Base-by-base conservation (phyloP, 2,113 vertebrate species). In the Pogonocichla stellata region DNA sequence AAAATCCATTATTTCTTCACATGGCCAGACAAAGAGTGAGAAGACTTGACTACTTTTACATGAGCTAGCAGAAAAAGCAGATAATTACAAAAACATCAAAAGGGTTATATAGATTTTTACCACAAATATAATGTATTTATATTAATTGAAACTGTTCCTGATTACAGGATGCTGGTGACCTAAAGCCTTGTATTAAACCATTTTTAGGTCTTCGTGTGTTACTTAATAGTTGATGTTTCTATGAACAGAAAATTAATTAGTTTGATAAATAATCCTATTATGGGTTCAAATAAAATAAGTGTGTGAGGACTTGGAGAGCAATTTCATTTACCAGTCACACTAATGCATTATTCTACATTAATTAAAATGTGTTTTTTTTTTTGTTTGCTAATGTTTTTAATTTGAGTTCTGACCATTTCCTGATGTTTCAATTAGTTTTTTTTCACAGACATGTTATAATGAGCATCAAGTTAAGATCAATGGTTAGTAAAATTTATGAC, bases 391-490 rank as follows among this genome's bases (percentile, higher is more conserved):
- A 85, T 50, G 54, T 16, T 95, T 93, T 85, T 80, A 45, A 62
- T 85, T 85, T 95, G 19, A 1, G 0, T 90, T 94, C 31, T 95
- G 91, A 85, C 78, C 58, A 24, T 85, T 91, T 94, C 67, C 48
- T 75, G n/a, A 90, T 80, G 84, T 94, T 90, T 90, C 70, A 92
- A 60, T 82, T 93, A 51, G 34, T n/a, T 61, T 79, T 64, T 94
- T 58, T 69, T 70, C 67, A 65, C 67, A 91, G 70, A 38, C 0
- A 0, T 79, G 54, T 62, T 77, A 69, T 54, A 96, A 92, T 66
- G 54, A 93, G 10, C 8, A 2, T 66, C 66, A 70, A 81, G 66
- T 69, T 72, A 66, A 60, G 64, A 74, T 58, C 73, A 87, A 65
- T 72, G 38, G 45, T 90, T 90, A 74, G n/a, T 85, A 47, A 65